Base-by-base conservation (phyloP, 2,888 invertebrate species). In the Nematopogon swammerdamellus region DNA sequence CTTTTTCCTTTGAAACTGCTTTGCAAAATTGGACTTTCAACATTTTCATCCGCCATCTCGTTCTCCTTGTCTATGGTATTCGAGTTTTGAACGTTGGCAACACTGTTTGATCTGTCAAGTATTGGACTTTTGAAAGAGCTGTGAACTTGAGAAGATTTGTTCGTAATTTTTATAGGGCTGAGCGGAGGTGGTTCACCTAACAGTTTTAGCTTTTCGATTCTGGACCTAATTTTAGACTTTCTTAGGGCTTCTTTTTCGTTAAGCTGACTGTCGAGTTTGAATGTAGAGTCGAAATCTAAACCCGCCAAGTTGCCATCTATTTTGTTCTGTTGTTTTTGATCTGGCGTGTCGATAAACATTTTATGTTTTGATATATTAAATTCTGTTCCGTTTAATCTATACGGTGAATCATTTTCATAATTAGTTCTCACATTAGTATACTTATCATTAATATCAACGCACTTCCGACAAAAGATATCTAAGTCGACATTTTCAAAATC, bases 111-210 rank as follows among this genome's bases (percentile, higher is more conserved):
- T 11, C 11, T n/a, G 8, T 18, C 19, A 51, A 45, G 62, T 10
- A 77, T 60, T 2, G 79, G 74, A 52, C 68, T 71, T 59, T 72
- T 79, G 50, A 68, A 81, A 1, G 70, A 67, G 44, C 60, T 71
- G 1, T 68, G 57, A 1, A 73, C 67, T 43, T 65, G 63, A 60
- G 61, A 67, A 1, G 70, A 68, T 53, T 60, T 67, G 50, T 77
- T 72, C 51, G 69, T 62, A 4, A 79, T 68, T 53, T 68, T 63
- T 18, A 84, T 67, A 0, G 79, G 70, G n/a, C 76, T 73, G n/a
- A 84, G 59, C 1, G 80, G 72, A 0, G 83, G 82, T 1, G 85
- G 80, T 58, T 81, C 77, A 0, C 81, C 83, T 45, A 83, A 84
- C 58, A 67, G 68, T 63, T 72, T 72, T 48, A 85, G 60, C 60